Evolutionary conservation across 2,797 vertebrate genomes (phyloP), one percentile per base, ranked within the genome.

Genomic region (Balearica regulorum): DNA sequence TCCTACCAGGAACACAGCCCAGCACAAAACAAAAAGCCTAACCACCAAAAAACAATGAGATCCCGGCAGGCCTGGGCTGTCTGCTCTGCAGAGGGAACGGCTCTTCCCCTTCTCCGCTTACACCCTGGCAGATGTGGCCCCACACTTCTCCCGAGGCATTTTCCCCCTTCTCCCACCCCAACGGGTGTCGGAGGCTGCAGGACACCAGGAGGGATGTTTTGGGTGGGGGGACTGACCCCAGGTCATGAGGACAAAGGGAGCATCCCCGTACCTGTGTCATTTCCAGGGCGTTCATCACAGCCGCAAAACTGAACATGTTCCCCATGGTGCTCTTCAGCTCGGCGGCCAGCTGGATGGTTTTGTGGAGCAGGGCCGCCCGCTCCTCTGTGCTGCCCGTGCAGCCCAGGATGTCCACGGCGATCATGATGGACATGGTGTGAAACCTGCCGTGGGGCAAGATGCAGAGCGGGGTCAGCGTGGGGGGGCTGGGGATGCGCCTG

Each of bases 381-480:
- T 99, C 99, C 97, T 99, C 99, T 0, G 98, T 99, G 73, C 99
- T 99, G 54, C 99, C 99, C 0, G 99, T 99, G 79, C 99, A 99
- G 96, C 99, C 99, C 71, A 99, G 98, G 95, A 99, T 99, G 93
- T 99, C 99, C 96, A 99, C 99, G 0, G 99, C 99, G 48, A 99
- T 99, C 99, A 99, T 99, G 96, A 99, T 99, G 62, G 99, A 99
- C 99, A 99, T 99, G 96, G 99, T 99, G 97, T 99, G 99, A 97
- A 99, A 99, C 98, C 99, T 99, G 96, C 31, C 62, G 3, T 2
- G 5, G 65, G 58, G 35, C 0, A 12, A 77, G 29, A 92, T 13
- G 54, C 49, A 85, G 66, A 73, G 35, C 0, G 0, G 41, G 44
- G 68, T 90, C 70, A 80, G 73, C 19, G 6, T 1, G 1, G 44